Percentiles rank a stretch among this genome's conserved stretches.
These are phyloP conservation scores for Tringa solitaria DNA, from an alignment of 2,113 vertebrate genomes.

Conservation along the genomic window DNA sequence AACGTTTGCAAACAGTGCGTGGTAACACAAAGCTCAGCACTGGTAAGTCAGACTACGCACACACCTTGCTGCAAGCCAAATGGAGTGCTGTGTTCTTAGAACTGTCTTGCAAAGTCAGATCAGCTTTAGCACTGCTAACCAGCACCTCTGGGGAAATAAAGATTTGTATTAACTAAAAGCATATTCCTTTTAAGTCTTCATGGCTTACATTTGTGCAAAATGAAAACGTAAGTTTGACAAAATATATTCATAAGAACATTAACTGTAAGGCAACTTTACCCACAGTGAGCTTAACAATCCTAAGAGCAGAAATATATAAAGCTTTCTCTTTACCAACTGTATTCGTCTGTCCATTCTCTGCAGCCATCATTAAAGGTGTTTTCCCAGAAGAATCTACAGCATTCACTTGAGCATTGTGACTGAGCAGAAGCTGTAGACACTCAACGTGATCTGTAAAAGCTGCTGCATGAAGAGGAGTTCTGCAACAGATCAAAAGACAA, in stretches of 20 bases:
- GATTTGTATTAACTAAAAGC: conserved; percentile 36
- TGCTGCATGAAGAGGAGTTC: conserved; percentile 95
- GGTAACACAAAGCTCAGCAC: background rate
- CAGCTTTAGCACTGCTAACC: conserved; percentile 97
- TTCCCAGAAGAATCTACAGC: conserved; percentile 87
- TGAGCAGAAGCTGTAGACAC: conserved; percentile 96
- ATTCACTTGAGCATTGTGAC: conserved; percentile 95
- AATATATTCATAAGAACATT: background rate
- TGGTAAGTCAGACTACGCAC: background rate
- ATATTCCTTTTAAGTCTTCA: conserved; percentile 5
- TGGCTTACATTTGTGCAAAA: conserved; percentile 7
- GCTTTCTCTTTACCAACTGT: conserved; percentile 87
- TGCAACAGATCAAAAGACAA: conserved; percentile 57
- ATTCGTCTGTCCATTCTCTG: conserved; percentile 95
- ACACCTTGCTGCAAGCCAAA: conserved; percentile 97
- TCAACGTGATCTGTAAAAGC: conserved; percentile 98
- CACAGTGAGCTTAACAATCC: background rate
- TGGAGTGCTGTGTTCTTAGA: conserved; percentile 97
- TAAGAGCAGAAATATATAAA: background rate
- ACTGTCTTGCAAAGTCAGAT: conserved; percentile 93
- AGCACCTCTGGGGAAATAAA: conserved; percentile 86
- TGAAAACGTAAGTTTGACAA: background rate
- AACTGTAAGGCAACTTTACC: background rate
- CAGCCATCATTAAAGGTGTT: conserved; percentile 97
- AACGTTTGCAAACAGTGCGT: background rate